Evolutionary conservation across 2,113 vertebrate species (phyloP), one percentile per base, ranked within the genome.

Genomic region (Tupaia chinensis): DNA sequence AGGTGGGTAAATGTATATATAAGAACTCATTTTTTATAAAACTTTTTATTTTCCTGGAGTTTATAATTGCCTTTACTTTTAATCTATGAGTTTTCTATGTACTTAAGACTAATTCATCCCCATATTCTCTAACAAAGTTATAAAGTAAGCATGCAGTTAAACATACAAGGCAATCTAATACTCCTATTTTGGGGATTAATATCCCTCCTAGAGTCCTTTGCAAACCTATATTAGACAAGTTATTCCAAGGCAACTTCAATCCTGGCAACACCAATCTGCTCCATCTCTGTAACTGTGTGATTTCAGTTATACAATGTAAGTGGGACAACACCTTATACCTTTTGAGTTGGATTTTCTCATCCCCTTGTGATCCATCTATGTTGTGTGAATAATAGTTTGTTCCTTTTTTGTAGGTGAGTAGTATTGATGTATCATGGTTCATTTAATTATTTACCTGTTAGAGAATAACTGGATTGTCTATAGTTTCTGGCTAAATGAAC

Each of bases 1-100:
- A 82, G 13, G 16, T 78, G 25, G 25, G 14, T 53, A 82, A 66
- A 17, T 58, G 19, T 70, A 7, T 53, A 68, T 58, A 23, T 73
- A 34, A 78, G 56, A 79, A 65, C 17, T 87, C 20, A 68, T 68
- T 93, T 77, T 22, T 68, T 61, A 22, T 44, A 53, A 79, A 90
- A 58, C 23, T 29, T 58, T 87, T 63, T 34, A 58, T 12, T 82
- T 91, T 58, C 14, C 27, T n/a, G 44, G 20, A 29, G 7, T 61
- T 94, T 56, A 69, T n/a, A 70, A 92, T 66, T 84, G 25, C 16
- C 23, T 32, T 81, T 81, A 73, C 60, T 93, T 93, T 87, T 87
- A 92, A 87, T 11, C 29, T 32, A 9, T 72, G 1, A 34, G 1
- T 60, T 69, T 29, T 68, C 27, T 72, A 22, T 65, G 17, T 72